phyloP scores from a whole-genome alignment of 2,113 vertebrate species.

The Peromyscus leucopus region DNA sequence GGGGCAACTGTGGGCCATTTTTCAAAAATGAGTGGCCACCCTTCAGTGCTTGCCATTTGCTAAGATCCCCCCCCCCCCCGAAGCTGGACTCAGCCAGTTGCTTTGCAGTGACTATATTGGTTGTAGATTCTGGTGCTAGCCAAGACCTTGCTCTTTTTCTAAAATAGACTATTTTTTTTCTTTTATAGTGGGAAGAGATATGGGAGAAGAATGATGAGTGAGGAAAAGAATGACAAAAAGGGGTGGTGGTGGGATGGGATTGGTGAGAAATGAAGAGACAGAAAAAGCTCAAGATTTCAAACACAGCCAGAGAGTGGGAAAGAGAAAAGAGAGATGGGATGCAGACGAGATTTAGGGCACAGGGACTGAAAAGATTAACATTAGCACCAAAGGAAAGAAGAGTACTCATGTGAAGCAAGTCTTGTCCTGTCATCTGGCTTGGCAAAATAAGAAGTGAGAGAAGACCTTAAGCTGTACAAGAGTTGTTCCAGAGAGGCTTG shows the following conservation, averaged over 20 bases:
- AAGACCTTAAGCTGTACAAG: neutral
- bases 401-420: neutral
- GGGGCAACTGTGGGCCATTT: neutral
- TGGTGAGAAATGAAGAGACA: neutral
- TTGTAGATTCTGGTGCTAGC: conserved; percentile 19
- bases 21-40: conserved; percentile 51
- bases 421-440: neutral
- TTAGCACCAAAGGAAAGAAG: neutral
- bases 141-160: conserved; percentile 44
- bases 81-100: conserved; percentile 59
- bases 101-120: conserved; percentile 59
- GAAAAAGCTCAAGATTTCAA: neutral
- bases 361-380: neutral
- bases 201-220: accelerated
- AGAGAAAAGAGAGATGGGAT: neutral
- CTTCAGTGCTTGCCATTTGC: neutral
- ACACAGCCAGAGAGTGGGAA: neutral
- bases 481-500: neutral
- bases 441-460: neutral
- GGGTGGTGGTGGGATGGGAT: neutral
- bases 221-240: too few species aligned
- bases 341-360: accelerated
- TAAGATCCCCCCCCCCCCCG: conserved; percentile 16
- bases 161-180: conserved; percentile 26
- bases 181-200: neutral